Conservation (phyloP, 2,797 vertebrate genomes). For the Danio jaintianensis region DNA sequence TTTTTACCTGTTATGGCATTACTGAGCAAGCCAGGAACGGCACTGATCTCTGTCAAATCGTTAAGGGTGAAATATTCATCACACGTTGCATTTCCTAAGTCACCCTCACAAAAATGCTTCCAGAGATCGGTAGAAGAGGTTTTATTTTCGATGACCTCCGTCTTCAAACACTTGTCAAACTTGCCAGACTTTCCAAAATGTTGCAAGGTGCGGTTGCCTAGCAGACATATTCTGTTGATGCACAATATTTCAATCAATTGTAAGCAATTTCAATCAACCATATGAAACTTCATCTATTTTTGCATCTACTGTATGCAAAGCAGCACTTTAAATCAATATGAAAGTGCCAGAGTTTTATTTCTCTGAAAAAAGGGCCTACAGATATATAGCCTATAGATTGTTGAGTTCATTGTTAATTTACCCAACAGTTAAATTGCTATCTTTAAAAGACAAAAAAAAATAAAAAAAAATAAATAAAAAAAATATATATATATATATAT, state of each 20-base stretch:
- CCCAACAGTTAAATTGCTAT: no score
- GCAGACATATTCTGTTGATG: constrained; percentile 84
- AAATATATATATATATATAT: no score
- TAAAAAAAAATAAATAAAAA: no score
- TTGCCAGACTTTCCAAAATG: constrained; percentile 58
- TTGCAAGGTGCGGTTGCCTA: constrained; percentile 88
- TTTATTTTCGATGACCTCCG: constrained; percentile 66
- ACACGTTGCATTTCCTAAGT: constrained; percentile 75
- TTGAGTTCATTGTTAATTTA: no score
- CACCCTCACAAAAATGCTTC: constrained; percentile 81
- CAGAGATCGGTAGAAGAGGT: constrained; percentile 76
- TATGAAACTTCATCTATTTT: no score
- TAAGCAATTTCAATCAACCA: no score
- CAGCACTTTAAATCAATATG: no score
- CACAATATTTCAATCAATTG: neutral
- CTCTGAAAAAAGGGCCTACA: no score
- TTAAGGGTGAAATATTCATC: constrained; percentile 86
- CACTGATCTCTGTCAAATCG: constrained; percentile 86
- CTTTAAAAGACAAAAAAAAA: no score
- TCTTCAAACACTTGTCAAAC: constrained; percentile 85
- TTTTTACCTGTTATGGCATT: constrained; percentile 84
- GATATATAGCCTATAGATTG: no score
- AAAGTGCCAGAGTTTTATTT: no score
- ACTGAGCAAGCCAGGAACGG: constrained; percentile 88
- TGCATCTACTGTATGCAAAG: no score